Conservation (phyloP, 1,140 invertebrate genomes). For the Cydia amplana region DNA sequence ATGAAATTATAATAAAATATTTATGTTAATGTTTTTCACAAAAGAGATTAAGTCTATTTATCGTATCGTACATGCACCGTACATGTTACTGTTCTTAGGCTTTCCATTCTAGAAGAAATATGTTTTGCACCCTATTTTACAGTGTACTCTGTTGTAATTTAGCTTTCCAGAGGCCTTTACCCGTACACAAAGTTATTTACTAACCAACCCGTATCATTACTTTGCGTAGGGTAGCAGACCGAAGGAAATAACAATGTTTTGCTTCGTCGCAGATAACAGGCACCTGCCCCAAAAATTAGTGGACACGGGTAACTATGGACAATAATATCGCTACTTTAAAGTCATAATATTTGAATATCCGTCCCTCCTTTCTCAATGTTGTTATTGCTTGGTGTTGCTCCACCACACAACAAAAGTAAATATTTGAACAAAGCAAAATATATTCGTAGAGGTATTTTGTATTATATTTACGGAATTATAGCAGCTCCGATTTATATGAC, state of each 20-base stretch:
- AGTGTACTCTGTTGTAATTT: background rate
- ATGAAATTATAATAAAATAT: too few species aligned
- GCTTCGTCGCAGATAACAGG: slow-evolving; percentile 12
- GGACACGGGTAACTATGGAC: background rate
- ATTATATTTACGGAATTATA: background rate
- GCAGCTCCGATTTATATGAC: background rate
- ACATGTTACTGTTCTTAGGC: too few species aligned
- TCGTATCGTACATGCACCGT: too few species aligned
- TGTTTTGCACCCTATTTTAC: background rate
- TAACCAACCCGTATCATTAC: slow-evolving; percentile 7
- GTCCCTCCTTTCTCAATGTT: background rate
- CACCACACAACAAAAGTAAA: too few species aligned
- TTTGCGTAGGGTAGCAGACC: background rate
- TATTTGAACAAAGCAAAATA: background rate
- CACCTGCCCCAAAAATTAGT: slow-evolving; percentile 10
- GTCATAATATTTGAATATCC: background rate
- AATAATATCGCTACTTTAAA: background rate
- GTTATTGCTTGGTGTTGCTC: too few species aligned
- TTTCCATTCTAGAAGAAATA: background rate
- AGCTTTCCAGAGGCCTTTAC: background rate
- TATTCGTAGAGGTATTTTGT: background rate
- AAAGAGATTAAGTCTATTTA: too few species aligned
- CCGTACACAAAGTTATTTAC: slow-evolving; percentile 20
- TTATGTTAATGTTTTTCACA: too few species aligned
- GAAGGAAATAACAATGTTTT: slow-evolving; percentile 17